These are phyloP conservation scores for Melanchra persicariae DNA, from an alignment of 2,888 invertebrate genomes.

Conservation along the genomic window DNA sequence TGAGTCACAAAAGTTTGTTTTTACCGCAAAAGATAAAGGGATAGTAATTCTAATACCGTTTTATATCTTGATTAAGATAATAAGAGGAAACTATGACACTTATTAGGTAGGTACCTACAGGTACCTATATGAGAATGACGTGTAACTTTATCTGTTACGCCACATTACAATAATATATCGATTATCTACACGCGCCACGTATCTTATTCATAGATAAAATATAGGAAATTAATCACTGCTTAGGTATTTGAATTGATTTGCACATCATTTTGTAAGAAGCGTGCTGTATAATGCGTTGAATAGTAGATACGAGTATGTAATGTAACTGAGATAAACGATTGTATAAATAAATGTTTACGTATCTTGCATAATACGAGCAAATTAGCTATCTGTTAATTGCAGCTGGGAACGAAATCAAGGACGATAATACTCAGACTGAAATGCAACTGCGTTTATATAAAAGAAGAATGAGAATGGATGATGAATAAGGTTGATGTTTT, in stretches of 20 bases:
- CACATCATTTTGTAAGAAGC: conserved; percentile 38
- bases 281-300: conserved; percentile 13
- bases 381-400: conserved; percentile 4
- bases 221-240: conserved; percentile 51
- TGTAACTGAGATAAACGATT: conserved; percentile 12
- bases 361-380: conserved; percentile 6
- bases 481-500: background rate
- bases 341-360: conserved; percentile 12
- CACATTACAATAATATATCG: conserved; percentile 19
- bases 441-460: too few relatives aligned
- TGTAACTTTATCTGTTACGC: conserved; percentile 40
- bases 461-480: background rate
- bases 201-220: conserved; percentile 20
- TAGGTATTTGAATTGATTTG: conserved; percentile 49
- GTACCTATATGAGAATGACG: conserved; percentile 14
- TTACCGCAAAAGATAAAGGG: conserved; percentile 4
- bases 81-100: background rate
- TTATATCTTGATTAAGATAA: conserved; percentile 2
- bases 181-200: conserved; percentile 36
- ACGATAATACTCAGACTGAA: background rate
- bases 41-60: background rate
- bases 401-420: conserved; percentile 6
- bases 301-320: background rate
- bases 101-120: background rate
- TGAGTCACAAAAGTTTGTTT: background rate